Evolutionary conservation across 1,140 invertebrate genomes (phyloP).

Genomic region (Saccostrea cuccullata): DNA sequence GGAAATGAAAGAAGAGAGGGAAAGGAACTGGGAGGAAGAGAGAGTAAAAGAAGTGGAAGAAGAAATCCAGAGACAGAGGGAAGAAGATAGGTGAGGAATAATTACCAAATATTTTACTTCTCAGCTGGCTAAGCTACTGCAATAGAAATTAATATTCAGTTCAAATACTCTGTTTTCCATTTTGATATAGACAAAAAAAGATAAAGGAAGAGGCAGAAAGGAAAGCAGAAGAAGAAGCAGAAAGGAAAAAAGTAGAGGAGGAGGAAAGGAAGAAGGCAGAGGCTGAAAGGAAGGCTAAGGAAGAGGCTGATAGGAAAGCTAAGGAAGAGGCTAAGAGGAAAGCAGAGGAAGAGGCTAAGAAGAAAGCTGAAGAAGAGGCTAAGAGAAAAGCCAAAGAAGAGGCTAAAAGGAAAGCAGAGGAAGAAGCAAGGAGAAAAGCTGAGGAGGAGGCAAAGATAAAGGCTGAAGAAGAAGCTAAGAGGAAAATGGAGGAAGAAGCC

Average conservation of each 20-base stretch:
- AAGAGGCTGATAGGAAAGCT: constrained; percentile 16
- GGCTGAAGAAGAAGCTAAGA: constrained; percentile 52
- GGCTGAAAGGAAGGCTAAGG: constrained; percentile 44
- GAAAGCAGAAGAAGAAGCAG: constrained; percentile 46
- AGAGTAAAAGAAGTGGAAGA: constrained; percentile 54
- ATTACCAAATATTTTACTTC: too few species aligned
- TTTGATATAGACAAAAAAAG: constrained; percentile 10
- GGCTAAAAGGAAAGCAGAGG: constrained; percentile 50
- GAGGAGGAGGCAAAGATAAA: constrained; percentile 35
- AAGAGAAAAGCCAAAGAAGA: constrained; percentile 44
- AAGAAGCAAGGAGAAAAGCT: constrained; percentile 7
- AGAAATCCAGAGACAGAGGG: constrained; percentile 45
- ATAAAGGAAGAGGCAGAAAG: constrained; percentile 41
- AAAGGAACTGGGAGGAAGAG: constrained; percentile 47
- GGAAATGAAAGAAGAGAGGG: constrained; percentile 40
- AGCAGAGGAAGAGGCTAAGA: constrained; percentile 53
- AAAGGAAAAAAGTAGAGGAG: constrained; percentile 55
- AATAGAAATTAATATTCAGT: neutral
- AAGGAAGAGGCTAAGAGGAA: constrained; percentile 34
- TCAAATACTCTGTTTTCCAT: neutral
- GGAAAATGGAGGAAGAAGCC: constrained; percentile 55
- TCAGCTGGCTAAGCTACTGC: neutral
- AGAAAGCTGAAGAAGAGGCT: constrained; percentile 49
- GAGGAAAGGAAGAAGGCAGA: constrained; percentile 49
- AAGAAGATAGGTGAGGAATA: constrained; percentile 44